phyloP scores from a whole-genome alignment of 2,113 vertebrate genomes.

The Dunckerocampus dactyliophorus region DNA sequence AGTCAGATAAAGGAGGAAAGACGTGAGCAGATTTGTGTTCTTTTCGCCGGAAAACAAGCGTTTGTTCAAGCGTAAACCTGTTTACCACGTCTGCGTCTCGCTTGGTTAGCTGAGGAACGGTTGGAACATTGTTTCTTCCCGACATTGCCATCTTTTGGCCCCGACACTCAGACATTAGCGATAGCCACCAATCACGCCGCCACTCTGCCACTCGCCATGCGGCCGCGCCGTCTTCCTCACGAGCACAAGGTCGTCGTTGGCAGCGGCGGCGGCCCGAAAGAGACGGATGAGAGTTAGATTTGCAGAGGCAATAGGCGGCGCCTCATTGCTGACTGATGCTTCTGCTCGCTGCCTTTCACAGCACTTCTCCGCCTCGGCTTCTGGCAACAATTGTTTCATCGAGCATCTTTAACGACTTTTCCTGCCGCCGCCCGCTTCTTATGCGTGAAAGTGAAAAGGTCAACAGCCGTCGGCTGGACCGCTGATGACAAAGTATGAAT shows the following conservation, averaged over 20 bases:
- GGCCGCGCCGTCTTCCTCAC: neutral
- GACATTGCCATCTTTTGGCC: neutral
- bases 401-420: conserved; percentile 10
- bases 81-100: neutral
- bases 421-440: conserved; percentile 14
- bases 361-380: conserved; percentile 25
- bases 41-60: too few species aligned
- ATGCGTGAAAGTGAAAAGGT: conserved; percentile 28
- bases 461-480: conserved; percentile 11
- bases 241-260: conserved; percentile 28
- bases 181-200: neutral
- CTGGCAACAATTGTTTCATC: conserved; percentile 36
- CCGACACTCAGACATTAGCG: neutral
- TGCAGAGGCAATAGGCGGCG: conserved; percentile 36
- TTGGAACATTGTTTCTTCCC: neutral
- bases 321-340: conserved; percentile 43
- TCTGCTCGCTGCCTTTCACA: conserved; percentile 30
- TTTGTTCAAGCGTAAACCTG: neutral
- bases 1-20: conserved; percentile 9
- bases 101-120: neutral
- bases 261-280: conserved; percentile 36
- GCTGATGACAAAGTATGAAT: conserved; percentile 1
- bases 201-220: neutral
- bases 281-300: conserved; percentile 49
- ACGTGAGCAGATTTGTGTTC: neutral